Evolutionary conservation across 2,797 vertebrate genomes (phyloP).

Genomic region (Lophius americanus): DNA sequence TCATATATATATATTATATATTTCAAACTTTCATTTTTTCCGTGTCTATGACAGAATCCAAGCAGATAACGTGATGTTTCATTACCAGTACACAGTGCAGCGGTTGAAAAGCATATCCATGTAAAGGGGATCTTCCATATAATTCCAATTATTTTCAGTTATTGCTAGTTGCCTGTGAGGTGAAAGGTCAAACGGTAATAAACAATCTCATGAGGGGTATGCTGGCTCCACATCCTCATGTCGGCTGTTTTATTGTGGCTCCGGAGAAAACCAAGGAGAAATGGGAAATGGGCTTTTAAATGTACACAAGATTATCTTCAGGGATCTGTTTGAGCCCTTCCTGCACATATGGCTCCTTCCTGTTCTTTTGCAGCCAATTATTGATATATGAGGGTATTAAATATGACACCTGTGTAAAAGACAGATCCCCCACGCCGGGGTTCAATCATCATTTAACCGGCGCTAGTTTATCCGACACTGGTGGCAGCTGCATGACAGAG

Average conservation of each 20-base stretch:
- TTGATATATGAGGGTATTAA: conserved; percentile 88
- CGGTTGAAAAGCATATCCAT: conserved; percentile 21
- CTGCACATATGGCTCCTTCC: conserved; percentile 71
- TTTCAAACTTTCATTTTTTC: conserved; percentile 9
- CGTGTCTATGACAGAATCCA: conserved; percentile 29
- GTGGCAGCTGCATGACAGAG: conserved; percentile 85
- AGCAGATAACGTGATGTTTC: conserved; percentile 33
- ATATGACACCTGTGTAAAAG: conserved; percentile 87
- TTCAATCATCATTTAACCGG: conserved; percentile 76
- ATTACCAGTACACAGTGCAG: conserved; percentile 8
- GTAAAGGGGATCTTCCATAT: conserved; percentile 2
- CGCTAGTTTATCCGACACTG: conserved; percentile 58
- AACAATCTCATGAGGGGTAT: conserved; percentile 40
- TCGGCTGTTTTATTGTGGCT: conserved; percentile 39
- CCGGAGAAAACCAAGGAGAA: conserved; percentile 38
- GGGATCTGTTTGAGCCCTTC: conserved; percentile 65
- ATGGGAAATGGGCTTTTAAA: conserved; percentile 73
- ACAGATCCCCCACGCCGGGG: conserved; percentile 65
- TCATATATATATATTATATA: too few species aligned
- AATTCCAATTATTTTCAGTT: conserved; percentile 31
- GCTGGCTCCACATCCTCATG: conserved; percentile 30
- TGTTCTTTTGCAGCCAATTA: conserved; percentile 74
- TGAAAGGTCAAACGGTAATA: conserved; percentile 62
- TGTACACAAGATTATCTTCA: conserved; percentile 75
- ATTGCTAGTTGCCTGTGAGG: conserved; percentile 33